Conservation (phyloP, 2,888 invertebrate genomes). For the Spilosoma lubricipeda region DNA sequence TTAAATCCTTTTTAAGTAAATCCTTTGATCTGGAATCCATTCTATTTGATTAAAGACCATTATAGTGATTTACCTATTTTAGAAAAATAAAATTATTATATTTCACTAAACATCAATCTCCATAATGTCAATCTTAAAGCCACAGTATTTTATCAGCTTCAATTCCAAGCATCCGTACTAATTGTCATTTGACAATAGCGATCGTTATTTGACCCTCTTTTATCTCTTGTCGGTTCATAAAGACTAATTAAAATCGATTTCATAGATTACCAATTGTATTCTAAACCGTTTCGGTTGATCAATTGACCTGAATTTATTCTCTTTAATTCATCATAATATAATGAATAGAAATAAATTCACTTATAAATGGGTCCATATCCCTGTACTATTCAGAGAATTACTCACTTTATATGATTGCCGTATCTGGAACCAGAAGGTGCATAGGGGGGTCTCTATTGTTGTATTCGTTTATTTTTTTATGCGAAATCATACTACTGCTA, state of each 20-base stretch:
- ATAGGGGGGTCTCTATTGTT: slow-evolving; percentile 5
- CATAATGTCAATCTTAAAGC: neutral
- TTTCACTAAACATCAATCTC: neutral
- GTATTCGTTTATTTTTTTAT: slow-evolving; percentile 12
- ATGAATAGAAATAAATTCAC: slow-evolving; percentile 20
- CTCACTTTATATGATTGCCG: slow-evolving; percentile 17
- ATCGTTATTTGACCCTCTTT: slow-evolving; percentile 28
- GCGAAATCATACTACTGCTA: too few relatives aligned
- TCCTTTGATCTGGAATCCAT: neutral
- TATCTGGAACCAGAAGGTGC: neutral
- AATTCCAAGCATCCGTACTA: slow-evolving; percentile 25
- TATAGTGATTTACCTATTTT: neutral
- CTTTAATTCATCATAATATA: slow-evolving; percentile 17
- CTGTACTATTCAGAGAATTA: slow-evolving; percentile 1
- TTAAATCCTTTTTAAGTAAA: neutral
- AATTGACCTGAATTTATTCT: slow-evolving; percentile 28
- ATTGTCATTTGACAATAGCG: slow-evolving; percentile 39
- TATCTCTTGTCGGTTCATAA: slow-evolving; percentile 15
- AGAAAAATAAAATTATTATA: neutral
- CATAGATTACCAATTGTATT: slow-evolving; percentile 20
- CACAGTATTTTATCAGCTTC: slow-evolving; percentile 14
- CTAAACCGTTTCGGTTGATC: slow-evolving; percentile 21
- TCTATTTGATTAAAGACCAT: neutral
- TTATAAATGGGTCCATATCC: slow-evolving; percentile 8
- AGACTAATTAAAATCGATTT: slow-evolving; percentile 32